Evolutionary conservation across 2,113 vertebrate genomes (phyloP).

Genomic region (Ancistrus triradiatus): DNA sequence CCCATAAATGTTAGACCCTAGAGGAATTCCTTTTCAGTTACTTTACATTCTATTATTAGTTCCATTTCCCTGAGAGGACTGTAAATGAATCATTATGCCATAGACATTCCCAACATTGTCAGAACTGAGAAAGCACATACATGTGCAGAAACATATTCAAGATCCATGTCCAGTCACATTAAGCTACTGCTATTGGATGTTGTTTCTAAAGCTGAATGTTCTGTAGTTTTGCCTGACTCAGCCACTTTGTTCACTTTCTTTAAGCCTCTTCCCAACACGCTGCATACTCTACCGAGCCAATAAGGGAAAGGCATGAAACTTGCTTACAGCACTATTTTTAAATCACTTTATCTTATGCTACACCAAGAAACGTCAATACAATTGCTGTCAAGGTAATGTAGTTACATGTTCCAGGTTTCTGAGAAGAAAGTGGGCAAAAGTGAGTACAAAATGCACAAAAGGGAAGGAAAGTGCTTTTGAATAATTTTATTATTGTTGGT

Average conservation of each 20-base stretch:
- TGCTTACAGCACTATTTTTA: constrained; percentile 67
- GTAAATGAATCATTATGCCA: too few relatives aligned
- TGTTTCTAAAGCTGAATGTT: constrained; percentile 22
- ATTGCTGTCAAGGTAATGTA: constrained; percentile 65
- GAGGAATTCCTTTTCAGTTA: too few relatives aligned
- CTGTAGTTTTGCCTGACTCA: constrained; percentile 52
- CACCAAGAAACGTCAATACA: constrained; percentile 64
- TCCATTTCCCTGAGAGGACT: too few relatives aligned
- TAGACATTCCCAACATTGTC: not conserved
- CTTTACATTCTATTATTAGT: too few relatives aligned
- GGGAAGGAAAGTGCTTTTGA: too few relatives aligned
- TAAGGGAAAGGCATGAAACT: constrained; percentile 56
- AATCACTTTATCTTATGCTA: constrained; percentile 63
- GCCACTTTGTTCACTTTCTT: constrained; percentile 59
- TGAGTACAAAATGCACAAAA: too few relatives aligned
- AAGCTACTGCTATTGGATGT: constrained; percentile 5
- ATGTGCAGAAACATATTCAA: not conserved
- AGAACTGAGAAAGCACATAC: not conserved
- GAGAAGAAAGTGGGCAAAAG: too few relatives aligned
- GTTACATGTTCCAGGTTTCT: too few relatives aligned
- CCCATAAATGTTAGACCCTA: too few relatives aligned
- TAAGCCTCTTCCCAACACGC: constrained; percentile 50
- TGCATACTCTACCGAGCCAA: constrained; percentile 55
- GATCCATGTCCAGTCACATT: not conserved
- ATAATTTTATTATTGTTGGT: too few relatives aligned